A percentile compares a stretch with the other conserved stretches of the same genome.
These are phyloP conservation scores for Chionomys nivalis DNA, from an alignment of 2,113 vertebrate species.

Conservation along the genomic window DNA sequence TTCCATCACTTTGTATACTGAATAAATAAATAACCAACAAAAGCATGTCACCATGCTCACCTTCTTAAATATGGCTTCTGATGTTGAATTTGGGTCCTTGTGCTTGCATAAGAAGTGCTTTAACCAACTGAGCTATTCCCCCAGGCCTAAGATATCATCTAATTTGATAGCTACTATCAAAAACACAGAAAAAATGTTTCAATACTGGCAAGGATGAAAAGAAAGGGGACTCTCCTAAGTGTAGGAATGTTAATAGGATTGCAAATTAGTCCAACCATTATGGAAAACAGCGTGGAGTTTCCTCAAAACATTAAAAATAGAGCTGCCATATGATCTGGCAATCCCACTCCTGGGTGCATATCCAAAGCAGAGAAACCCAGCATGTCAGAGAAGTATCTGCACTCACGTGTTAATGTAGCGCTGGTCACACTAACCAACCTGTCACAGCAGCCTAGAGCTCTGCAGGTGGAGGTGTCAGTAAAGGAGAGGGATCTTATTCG, in stretches of 20 bases:
- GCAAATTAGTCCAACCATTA: not conserved
- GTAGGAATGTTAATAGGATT: not conserved
- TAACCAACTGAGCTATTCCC: not conserved
- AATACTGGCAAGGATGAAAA: not conserved
- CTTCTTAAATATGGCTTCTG: not conserved
- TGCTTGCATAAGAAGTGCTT: not conserved
- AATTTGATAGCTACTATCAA: not conserved
- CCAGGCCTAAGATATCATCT: not conserved
- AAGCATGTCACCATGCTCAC: not conserved
- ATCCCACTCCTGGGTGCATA: not conserved
- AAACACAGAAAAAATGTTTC: not conserved
- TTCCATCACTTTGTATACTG: not conserved
- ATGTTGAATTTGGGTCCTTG: not conserved
- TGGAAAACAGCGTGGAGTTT: not conserved
- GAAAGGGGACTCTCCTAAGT: not conserved
- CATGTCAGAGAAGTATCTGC: not conserved
- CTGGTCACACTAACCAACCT: not conserved
- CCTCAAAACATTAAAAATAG: not conserved
- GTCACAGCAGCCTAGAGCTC: not conserved
- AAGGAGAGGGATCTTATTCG: not conserved
- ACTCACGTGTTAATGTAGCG: not conserved
- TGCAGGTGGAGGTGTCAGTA: not conserved
- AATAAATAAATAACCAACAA: not conserved
- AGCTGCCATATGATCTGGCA: not conserved
- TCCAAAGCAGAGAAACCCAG: not conserved